Conservation (phyloP, 2,888 invertebrate genomes). For the Sinelater perroti region DNA sequence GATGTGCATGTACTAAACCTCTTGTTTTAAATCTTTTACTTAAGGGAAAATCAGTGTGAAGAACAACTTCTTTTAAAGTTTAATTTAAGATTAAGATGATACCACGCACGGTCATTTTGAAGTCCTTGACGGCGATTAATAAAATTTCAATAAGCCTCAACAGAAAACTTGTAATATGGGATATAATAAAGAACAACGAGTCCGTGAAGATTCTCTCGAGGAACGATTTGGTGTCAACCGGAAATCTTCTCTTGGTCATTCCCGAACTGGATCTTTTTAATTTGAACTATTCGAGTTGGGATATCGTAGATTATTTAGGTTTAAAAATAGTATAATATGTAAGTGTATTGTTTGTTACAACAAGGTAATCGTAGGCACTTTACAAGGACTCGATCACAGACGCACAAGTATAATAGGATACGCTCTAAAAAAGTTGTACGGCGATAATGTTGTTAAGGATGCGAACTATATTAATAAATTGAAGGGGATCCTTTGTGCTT, state of each 20-base stretch:
- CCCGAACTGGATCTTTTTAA: constrained; percentile 43
- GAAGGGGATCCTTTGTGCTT: constrained; percentile 45
- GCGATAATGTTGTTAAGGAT: constrained; percentile 24
- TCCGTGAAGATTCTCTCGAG: constrained; percentile 19
- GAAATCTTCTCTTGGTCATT: constrained; percentile 35
- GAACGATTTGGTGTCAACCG: constrained; percentile 28
- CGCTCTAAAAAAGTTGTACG: constrained; percentile 33
- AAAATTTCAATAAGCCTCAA: constrained; percentile 28
- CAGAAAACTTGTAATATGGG: constrained; percentile 41
- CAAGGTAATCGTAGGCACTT: constrained; percentile 33
- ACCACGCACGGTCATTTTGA: constrained; percentile 31
- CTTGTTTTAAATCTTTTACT: too few relatives aligned
- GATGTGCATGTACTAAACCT: too few relatives aligned
- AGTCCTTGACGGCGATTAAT: constrained; percentile 26
- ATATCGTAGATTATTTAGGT: constrained; percentile 43
- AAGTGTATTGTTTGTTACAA: too few relatives aligned
- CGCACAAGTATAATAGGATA: constrained; percentile 42
- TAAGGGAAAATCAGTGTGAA: too few relatives aligned
- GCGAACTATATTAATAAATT: constrained; percentile 32
- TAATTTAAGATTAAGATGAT: constrained; percentile 16
- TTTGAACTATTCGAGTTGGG: constrained; percentile 38
- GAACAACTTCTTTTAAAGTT: too few relatives aligned
- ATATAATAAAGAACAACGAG: constrained; percentile 37
- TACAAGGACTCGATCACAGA: constrained; percentile 29
- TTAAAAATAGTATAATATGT: too few relatives aligned